Evolutionary conservation across 2,888 invertebrate species (phyloP).

Genomic region (Oasisia sp.): DNA sequence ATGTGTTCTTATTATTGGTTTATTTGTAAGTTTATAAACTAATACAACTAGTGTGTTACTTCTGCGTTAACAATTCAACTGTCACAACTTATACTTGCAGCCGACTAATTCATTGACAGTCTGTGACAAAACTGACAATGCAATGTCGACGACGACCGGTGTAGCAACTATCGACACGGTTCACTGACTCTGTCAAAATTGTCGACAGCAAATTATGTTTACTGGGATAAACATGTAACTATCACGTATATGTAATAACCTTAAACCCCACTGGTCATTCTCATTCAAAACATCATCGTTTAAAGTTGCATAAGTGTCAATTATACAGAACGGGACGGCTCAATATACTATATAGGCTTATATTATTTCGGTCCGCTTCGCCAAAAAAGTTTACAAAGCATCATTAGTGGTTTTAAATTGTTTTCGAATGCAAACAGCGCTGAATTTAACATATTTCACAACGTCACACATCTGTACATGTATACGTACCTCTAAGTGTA

Average conservation of each 20-base stretch:
- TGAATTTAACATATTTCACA: not conserved
- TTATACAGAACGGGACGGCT: not conserved
- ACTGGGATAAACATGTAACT: not conserved
- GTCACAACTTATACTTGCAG: not conserved
- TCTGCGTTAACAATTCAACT: not conserved
- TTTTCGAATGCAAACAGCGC: not conserved
- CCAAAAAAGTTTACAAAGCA: slow-evolving; percentile 8
- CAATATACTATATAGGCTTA: too few relatives aligned
- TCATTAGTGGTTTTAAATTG: not conserved
- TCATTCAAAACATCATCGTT: not conserved
- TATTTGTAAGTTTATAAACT: not conserved
- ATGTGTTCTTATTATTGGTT: not conserved
- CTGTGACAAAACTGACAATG: not conserved
- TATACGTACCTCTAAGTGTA: not conserved
- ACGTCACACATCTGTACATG: not conserved
- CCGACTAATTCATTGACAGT: not conserved
- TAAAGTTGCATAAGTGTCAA: not conserved
- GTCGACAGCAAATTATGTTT: not conserved
- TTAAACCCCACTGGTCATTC: not conserved
- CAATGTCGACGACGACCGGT: not conserved
- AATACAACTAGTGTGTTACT: not conserved
- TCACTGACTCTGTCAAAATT: not conserved
- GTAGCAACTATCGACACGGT: not conserved
- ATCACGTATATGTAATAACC: not conserved
- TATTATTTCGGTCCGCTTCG: not conserved